Conservation (phyloP, 2,888 invertebrate species). For the Cryptocheilus praepositus region DNA sequence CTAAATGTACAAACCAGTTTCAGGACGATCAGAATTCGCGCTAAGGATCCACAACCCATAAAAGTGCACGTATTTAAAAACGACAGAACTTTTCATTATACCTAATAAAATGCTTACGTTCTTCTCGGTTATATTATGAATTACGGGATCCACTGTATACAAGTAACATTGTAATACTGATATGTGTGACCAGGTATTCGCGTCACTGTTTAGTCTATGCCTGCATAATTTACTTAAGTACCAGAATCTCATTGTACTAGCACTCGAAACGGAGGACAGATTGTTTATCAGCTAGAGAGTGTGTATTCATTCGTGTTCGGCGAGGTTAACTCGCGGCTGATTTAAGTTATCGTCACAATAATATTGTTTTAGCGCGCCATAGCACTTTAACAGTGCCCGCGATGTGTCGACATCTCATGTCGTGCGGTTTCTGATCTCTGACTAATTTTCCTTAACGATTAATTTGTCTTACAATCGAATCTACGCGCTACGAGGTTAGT, state of each 20-base stretch:
- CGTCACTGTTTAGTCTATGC: conserved; percentile 31
- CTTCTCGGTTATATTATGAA: conserved; percentile 7
- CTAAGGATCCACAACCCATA: too few relatives aligned
- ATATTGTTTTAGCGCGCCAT: neutral
- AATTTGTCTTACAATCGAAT: too few relatives aligned
- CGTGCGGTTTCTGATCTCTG: too few relatives aligned
- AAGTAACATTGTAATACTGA: conserved; percentile 43
- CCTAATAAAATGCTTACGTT: too few relatives aligned
- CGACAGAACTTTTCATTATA: too few relatives aligned
- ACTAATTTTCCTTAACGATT: too few relatives aligned
- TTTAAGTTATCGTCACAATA: neutral
- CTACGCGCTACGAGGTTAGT: too few relatives aligned
- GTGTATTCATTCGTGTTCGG: neutral
- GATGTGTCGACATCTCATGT: too few relatives aligned
- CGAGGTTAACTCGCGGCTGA: neutral
- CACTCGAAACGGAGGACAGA: conserved; percentile 37
- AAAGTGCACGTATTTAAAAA: too few relatives aligned
- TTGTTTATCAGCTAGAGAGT: conserved; percentile 3
- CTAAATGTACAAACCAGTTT: too few relatives aligned
- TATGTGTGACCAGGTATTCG: conserved; percentile 35
- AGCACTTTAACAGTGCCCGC: neutral
- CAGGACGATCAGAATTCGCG: too few relatives aligned
- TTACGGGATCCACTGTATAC: conserved; percentile 22
- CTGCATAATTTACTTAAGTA: conserved; percentile 51
- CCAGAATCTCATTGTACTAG: conserved; percentile 48